Evolutionary conservation across 2,888 invertebrate species (phyloP).

Genomic region (Punctoribates punctum): DNA sequence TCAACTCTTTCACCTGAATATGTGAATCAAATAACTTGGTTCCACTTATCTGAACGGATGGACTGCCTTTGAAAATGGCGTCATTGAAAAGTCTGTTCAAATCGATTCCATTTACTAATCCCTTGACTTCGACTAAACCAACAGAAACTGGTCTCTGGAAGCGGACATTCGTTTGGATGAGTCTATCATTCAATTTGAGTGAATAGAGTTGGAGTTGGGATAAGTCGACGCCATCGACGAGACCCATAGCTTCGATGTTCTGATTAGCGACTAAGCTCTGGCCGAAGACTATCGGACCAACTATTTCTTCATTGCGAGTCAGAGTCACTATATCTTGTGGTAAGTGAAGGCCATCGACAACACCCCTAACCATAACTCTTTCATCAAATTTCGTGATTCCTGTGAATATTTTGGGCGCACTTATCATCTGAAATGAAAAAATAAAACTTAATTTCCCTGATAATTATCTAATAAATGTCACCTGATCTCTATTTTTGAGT

Average conservation of each 20-base stretch:
- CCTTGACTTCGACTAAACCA: slow-evolving; percentile 25
- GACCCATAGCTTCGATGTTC: slow-evolving; percentile 39
- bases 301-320: slow-evolving; percentile 41
- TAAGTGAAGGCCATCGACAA: slow-evolving; percentile 42
- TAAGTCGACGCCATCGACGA: slow-evolving; percentile 45
- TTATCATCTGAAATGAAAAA: slow-evolving; percentile 9
- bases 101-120: slow-evolving; percentile 42
- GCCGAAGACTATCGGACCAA: slow-evolving; percentile 37
- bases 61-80: slow-evolving; percentile 41
- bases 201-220: slow-evolving; percentile 40
- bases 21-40: slow-evolving; percentile 43
- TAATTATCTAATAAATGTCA: not conserved
- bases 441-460: not conserved
- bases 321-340: slow-evolving; percentile 44
- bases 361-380: slow-evolving; percentile 38
- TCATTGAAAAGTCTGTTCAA: slow-evolving; percentile 40
- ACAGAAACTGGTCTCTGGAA: slow-evolving; percentile 43
- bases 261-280: slow-evolving; percentile 41
- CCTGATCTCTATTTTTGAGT: slow-evolving; percentile 35
- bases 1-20: slow-evolving; percentile 15
- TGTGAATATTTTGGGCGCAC: slow-evolving; percentile 36
- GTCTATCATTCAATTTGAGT: slow-evolving; percentile 42
- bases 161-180: slow-evolving; percentile 39
- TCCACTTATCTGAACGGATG: slow-evolving; percentile 38
- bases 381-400: slow-evolving; percentile 38